These are phyloP conservation scores for Rhabdomys dilectus DNA, from an alignment of 2,113 vertebrate species.

Conservation along the genomic window DNA sequence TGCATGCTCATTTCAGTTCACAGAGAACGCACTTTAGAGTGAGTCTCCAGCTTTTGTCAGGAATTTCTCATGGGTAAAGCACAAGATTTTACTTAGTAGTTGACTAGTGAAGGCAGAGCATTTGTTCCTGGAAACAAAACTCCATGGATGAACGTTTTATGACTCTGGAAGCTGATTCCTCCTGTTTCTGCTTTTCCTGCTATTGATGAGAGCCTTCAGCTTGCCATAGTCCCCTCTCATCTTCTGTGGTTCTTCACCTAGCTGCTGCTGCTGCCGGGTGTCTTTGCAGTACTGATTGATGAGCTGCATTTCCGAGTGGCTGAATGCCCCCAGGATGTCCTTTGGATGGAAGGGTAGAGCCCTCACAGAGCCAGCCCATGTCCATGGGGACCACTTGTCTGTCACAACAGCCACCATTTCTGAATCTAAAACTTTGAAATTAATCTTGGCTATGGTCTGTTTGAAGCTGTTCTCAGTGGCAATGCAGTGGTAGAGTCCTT, in stretches of 20 bases:
- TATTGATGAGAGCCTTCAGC: constrained; percentile 95
- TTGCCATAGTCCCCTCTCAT: constrained; percentile 96
- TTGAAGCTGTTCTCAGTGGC: constrained; percentile 97
- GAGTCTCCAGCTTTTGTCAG: constrained; percentile 61
- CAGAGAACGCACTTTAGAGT: constrained; percentile 73
- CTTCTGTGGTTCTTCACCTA: constrained; percentile 86
- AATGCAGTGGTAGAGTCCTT: constrained; percentile 97
- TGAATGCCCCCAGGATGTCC: constrained; percentile 92
- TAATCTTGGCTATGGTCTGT: constrained; percentile 96
- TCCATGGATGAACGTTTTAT: constrained; percentile 82
- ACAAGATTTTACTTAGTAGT: constrained; percentile 74
- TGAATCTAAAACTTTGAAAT: constrained; percentile 93
- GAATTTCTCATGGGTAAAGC: constrained; percentile 63
- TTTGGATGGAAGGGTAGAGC: constrained; percentile 92
- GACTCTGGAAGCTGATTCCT: constrained; percentile 92
- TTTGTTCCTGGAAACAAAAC: constrained; percentile 63
- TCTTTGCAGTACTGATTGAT: constrained; percentile 98
- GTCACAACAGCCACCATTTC: constrained; percentile 91
- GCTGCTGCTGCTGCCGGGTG: constrained; percentile 90
- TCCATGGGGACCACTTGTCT: constrained; percentile 93
- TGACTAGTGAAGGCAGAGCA: constrained; percentile 76
- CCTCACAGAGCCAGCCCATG: constrained; percentile 90
- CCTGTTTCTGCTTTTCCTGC: constrained; percentile 96
- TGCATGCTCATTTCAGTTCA: constrained; percentile 77
- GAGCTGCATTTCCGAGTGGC: constrained; percentile 93